These are phyloP conservation scores for Barypeithes pellucidus DNA, from an alignment of 2,888 invertebrate genomes.

Conservation along the genomic window DNA sequence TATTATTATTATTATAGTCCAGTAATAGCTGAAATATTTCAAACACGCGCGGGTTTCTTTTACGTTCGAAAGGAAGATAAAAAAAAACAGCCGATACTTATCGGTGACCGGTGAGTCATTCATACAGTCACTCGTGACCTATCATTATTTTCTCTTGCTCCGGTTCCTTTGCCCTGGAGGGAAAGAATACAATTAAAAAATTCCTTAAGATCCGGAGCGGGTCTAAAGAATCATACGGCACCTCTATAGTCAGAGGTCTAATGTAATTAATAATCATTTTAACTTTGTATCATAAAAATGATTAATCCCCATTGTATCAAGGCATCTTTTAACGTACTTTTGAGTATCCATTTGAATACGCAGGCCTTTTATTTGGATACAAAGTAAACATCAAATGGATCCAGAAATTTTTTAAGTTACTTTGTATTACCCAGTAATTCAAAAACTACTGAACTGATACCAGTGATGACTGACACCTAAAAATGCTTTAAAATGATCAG, in stretches of 20 bases:
- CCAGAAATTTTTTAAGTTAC: too few relatives aligned
- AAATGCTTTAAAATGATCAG: too few relatives aligned
- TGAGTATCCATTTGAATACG: too few relatives aligned
- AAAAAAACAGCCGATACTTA: conserved; percentile 23
- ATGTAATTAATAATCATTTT: conserved; percentile 4
- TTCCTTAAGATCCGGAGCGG: conserved; percentile 14
- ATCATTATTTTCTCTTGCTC: conserved; percentile 21
- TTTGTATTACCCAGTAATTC: too few relatives aligned
- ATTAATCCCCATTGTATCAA: too few relatives aligned
- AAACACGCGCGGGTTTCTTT: conserved; percentile 23
- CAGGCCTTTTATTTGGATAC: too few relatives aligned
- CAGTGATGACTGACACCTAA: too few relatives aligned
- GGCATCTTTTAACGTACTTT: too few relatives aligned
- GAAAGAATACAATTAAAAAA: conserved; percentile 9
- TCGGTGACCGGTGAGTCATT: conserved; percentile 38
- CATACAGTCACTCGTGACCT: conserved; percentile 38
- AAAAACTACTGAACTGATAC: too few relatives aligned
- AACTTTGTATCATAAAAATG: too few relatives aligned
- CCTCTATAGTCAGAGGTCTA: conserved; percentile 21
- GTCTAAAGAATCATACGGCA: not conserved
- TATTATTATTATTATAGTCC: not conserved
- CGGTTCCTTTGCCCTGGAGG: conserved; percentile 14
- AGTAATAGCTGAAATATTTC: conserved; percentile 28
- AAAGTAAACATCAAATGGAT: too few relatives aligned
- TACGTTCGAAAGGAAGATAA: conserved; percentile 14